Evolutionary conservation across 2,797 vertebrate species (phyloP).

Genomic region (Danio kyathit): DNA sequence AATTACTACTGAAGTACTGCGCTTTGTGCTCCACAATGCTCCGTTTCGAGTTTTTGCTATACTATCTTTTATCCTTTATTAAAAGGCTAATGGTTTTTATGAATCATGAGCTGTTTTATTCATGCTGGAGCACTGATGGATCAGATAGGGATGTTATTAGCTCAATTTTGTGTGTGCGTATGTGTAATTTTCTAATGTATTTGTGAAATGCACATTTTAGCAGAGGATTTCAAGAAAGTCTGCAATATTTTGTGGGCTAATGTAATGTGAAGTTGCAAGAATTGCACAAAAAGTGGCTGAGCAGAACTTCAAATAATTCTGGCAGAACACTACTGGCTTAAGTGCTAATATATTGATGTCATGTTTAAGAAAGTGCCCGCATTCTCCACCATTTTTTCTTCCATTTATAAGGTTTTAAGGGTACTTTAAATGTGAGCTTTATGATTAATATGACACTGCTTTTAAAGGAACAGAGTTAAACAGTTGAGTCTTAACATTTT

Average conservation of each 20-base stretch:
- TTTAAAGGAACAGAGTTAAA: no score
- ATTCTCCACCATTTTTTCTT: background rate
- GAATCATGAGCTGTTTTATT: constrained; percentile 9
- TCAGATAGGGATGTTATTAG: background rate
- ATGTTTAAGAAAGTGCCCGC: background rate
- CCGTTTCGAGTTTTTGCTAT: background rate
- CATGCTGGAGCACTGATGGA: background rate
- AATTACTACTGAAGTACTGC: background rate
- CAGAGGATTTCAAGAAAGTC: background rate
- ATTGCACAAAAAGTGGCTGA: background rate
- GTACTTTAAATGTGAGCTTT: background rate
- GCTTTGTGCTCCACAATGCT: background rate
- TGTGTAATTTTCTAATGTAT: constrained; percentile 16
- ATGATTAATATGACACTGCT: background rate
- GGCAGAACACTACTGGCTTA: background rate
- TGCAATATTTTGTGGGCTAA: background rate
- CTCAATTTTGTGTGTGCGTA: background rate
- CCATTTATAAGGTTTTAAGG: background rate
- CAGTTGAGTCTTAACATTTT: no score
- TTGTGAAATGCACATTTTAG: background rate
- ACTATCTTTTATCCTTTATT: background rate
- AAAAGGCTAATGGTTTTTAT: constrained; percentile 3
- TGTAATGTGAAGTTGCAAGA: background rate
- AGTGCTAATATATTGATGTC: constrained; percentile 3
- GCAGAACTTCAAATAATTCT: background rate